Evolutionary conservation across 2,113 vertebrate species (phyloP).

Genomic region (Pelusios castaneus): DNA sequence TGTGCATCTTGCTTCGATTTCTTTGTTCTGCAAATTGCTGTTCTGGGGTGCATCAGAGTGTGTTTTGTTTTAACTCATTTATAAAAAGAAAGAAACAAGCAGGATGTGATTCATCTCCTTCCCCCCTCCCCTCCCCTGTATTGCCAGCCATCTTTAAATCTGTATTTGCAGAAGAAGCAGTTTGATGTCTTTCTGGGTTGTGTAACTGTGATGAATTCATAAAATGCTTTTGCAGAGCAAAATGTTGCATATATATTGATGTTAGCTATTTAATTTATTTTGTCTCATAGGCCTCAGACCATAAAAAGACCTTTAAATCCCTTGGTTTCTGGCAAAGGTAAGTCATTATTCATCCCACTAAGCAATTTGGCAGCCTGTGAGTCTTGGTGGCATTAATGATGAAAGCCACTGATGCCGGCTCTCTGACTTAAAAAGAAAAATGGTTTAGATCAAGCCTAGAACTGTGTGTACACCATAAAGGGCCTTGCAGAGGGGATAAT

Average conservation of each 20-base stretch:
- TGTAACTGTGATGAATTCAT: neutral
- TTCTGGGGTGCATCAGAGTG: neutral
- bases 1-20: neutral
- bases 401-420: neutral
- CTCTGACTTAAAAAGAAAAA: neutral
- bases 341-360: slow-evolving; percentile 56
- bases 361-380: neutral
- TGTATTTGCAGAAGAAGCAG: neutral
- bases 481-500: neutral
- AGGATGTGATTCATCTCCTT: neutral
- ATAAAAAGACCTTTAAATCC: slow-evolving; percentile 86
- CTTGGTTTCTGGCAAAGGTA: slow-evolving; percentile 79
- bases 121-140: neutral
- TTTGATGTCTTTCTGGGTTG: neutral
- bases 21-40: neutral
- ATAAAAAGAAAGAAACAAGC: neutral
- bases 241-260: neutral
- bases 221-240: neutral
- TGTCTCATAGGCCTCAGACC: slow-evolving; percentile 83
- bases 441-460: neutral
- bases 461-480: neutral
- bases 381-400: neutral
- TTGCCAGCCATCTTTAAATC: neutral
- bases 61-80: neutral
- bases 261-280: slow-evolving; percentile 36